Percentiles rank a stretch among this genome's conserved stretches.
phyloP scores from a whole-genome alignment of 2,113 vertebrate genomes.

The Nansenia antarctica region DNA sequence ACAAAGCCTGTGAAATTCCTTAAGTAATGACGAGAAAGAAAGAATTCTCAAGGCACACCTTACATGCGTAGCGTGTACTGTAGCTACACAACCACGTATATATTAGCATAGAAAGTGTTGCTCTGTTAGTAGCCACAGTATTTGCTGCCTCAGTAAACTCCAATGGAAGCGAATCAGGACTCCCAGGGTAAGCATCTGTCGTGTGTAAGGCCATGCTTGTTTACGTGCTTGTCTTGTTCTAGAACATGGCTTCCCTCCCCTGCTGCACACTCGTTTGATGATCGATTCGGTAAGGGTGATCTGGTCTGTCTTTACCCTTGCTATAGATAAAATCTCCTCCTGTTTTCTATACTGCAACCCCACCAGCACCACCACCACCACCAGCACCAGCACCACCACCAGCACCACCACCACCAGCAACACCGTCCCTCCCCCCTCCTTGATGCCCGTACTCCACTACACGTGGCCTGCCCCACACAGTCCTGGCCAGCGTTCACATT shows the following conservation, averaged over 20 bases:
- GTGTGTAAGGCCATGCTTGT: not conserved
- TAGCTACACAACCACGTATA: too few relatives aligned
- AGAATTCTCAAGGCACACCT: not conserved
- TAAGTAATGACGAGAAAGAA: not conserved
- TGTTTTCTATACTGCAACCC: not conserved
- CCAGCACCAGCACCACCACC: too few relatives aligned
- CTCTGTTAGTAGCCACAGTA: not conserved
- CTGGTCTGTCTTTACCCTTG: too few relatives aligned
- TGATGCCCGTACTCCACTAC: conserved; percentile 42
- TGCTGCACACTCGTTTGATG: too few relatives aligned
- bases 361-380: not conserved
- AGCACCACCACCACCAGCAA: too few relatives aligned
- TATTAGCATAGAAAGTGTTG: too few relatives aligned
- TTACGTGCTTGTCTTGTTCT: not conserved
- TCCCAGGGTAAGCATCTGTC: not conserved
- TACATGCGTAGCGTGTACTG: not conserved
- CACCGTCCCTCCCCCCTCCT: conserved; percentile 20
- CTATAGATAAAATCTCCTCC: too few relatives aligned
- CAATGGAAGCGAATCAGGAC: not conserved
- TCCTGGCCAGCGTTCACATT: conserved; percentile 53
- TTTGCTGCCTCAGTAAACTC: not conserved
- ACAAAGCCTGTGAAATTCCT: conserved; percentile 22
- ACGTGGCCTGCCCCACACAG: conserved; percentile 54
- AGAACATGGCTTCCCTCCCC: not conserved
- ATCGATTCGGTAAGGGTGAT: too few relatives aligned